Conservation (phyloP, 2,797 vertebrate genomes). For the Pelochelys cantorii region DNA sequence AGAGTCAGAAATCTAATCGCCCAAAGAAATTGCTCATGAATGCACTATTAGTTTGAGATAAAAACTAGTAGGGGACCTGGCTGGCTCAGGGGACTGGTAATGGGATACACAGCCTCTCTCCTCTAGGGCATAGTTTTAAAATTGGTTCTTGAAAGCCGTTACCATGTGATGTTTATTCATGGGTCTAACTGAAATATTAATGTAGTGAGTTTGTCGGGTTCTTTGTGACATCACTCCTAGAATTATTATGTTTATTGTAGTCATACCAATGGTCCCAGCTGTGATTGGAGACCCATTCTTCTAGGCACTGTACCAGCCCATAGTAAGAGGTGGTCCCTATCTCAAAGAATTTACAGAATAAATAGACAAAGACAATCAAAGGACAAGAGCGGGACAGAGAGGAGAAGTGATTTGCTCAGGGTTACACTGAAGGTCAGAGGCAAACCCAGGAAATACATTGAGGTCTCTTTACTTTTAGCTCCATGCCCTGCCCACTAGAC, state of each 20-base stretch:
- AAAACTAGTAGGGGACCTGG: conserved; percentile 63
- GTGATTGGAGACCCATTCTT: conserved; percentile 21
- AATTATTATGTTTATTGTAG: neutral
- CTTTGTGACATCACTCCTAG: conserved; percentile 23
- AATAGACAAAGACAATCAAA: neutral
- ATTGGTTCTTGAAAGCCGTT: conserved; percentile 25
- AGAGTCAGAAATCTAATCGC: conserved; percentile 56
- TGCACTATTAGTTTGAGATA: conserved; percentile 67
- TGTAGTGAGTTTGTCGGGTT: conserved; percentile 42
- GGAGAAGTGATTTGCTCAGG: neutral
- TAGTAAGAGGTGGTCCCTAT: neutral
- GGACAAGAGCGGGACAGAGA: neutral
- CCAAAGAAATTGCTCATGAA: conserved; percentile 73
- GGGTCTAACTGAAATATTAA: conserved; percentile 56
- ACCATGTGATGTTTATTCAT: conserved; percentile 44
- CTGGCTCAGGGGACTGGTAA: conserved; percentile 61
- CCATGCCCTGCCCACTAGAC: neutral
- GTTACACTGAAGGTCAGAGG: neutral
- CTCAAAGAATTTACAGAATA: rapidly evolving
- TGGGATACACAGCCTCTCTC: conserved; percentile 46
- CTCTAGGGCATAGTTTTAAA: conserved; percentile 38
- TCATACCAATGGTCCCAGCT: neutral
- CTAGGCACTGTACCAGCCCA: neutral
- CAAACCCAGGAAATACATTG: neutral
- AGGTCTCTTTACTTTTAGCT: neutral